Conservation (phyloP, 2,113 vertebrate genomes). For the Colaptes auratus region DNA sequence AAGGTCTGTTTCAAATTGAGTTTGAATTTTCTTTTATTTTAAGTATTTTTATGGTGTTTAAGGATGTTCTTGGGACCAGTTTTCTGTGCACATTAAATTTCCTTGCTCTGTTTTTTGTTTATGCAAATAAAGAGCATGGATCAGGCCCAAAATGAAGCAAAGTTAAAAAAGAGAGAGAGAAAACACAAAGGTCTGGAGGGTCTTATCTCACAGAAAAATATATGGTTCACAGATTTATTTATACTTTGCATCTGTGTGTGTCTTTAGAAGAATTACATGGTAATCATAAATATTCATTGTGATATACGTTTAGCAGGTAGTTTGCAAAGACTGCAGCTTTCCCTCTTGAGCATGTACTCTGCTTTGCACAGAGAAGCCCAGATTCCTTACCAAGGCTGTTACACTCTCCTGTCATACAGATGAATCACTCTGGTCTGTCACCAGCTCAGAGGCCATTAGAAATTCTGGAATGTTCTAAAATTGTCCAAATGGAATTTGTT, state of each 20-base stretch:
- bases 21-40: constrained; percentile 1
- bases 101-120: background rate
- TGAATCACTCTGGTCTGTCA: constrained; percentile 10
- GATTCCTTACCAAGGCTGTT: background rate
- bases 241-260: background rate
- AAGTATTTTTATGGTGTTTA: background rate
- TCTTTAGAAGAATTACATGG: background rate
- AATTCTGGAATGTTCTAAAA: constrained; percentile 11
- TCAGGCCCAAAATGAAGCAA: background rate
- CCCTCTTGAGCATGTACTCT: background rate
- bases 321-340: background rate
- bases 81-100: background rate
- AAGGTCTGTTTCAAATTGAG: background rate
- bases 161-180: background rate
- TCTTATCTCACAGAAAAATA: background rate
- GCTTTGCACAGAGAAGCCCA: background rate
- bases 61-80: background rate
- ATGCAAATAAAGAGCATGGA: background rate
- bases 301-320: background rate
- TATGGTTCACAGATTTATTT: constrained; percentile 1
- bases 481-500: constrained; percentile 39
- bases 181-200: background rate
- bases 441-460: background rate
- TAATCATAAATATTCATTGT: background rate
- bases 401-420: background rate